Evolutionary conservation across 2,888 invertebrate genomes (phyloP).

Genomic region (Chloroclystis v-ata): DNA sequence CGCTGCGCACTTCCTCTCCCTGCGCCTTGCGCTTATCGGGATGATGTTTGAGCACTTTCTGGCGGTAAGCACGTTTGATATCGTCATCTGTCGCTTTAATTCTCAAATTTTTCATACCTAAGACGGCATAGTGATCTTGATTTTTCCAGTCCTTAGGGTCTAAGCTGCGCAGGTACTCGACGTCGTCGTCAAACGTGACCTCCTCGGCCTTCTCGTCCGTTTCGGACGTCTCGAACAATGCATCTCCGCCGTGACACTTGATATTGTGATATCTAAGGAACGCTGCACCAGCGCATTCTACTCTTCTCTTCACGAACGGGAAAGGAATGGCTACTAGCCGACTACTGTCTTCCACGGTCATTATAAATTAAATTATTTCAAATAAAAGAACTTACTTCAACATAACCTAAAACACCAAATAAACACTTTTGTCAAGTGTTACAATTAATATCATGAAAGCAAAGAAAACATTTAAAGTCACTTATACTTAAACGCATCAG

Average conservation of each 20-base stretch:
- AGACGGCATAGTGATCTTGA: conserved; percentile 97
- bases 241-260: conserved; percentile 70
- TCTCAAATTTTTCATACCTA: conserved; percentile 91
- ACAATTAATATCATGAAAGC: conserved; percentile 14
- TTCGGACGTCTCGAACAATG: conserved; percentile 59
- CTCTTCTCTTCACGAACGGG: conserved; percentile 55
- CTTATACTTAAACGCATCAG: conserved; percentile 11
- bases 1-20: conserved; percentile 91
- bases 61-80: conserved; percentile 94
- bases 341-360: conserved; percentile 60
- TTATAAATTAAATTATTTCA: conserved; percentile 48
- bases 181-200: conserved; percentile 81
- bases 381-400: conserved; percentile 55
- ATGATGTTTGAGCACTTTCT: conserved; percentile 89
- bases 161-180: conserved; percentile 89
- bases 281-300: conserved; percentile 74
- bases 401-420: conserved; percentile 61
- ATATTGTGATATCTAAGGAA: conserved; percentile 72
- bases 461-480: conserved; percentile 3
- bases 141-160: conserved; percentile 99
- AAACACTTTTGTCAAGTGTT: conserved; percentile 30
- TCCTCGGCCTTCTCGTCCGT: conserved; percentile 66
- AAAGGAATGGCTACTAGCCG: conserved; percentile 57
- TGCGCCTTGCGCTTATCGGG: conserved; percentile 97
- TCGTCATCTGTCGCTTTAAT: conserved; percentile 93